phyloP scores from a whole-genome alignment of 2,797 vertebrate genomes.

The Holocentrus rufus region DNA sequence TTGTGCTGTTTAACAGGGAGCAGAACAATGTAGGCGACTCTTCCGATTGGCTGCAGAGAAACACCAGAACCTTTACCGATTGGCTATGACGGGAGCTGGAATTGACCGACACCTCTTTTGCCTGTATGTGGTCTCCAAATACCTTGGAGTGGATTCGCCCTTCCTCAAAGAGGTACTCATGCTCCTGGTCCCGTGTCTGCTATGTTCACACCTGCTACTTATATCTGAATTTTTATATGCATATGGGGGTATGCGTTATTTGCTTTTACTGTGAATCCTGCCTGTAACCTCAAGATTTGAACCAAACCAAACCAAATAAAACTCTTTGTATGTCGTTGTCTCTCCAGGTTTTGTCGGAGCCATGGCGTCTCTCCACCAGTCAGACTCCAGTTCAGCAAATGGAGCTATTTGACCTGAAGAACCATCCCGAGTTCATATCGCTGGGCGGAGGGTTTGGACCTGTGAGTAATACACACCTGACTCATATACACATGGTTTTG shows the following conservation, averaged over 20 bases:
- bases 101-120: conserved; percentile 92
- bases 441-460: conserved; percentile 92
- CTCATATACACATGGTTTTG: conserved; percentile 4
- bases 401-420: conserved; percentile 88
- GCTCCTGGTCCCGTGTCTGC: too few relatives aligned
- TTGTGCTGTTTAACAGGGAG: conserved; percentile 48
- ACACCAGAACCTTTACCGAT: conserved; percentile 88
- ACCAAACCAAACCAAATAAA: too few relatives aligned
- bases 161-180: conserved; percentile 87
- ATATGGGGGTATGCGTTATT: too few relatives aligned
- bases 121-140: conserved; percentile 88
- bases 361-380: conserved; percentile 90
- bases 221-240: too few relatives aligned
- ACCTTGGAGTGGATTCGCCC: conserved; percentile 86
- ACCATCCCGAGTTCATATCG: conserved; percentile 86
- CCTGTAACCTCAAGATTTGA: too few relatives aligned
- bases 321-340: conserved; percentile 4
- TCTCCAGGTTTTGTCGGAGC: conserved; percentile 85
- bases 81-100: conserved; percentile 89
- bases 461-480: conserved; percentile 73
- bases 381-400: conserved; percentile 89
- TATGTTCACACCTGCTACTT: too few relatives aligned
- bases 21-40: conserved; percentile 73
- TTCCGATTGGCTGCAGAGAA: conserved; percentile 83
- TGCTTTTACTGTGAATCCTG: too few relatives aligned